phyloP scores from a whole-genome alignment of 2,113 vertebrate genomes.

The Syngnathus scovelli region DNA sequence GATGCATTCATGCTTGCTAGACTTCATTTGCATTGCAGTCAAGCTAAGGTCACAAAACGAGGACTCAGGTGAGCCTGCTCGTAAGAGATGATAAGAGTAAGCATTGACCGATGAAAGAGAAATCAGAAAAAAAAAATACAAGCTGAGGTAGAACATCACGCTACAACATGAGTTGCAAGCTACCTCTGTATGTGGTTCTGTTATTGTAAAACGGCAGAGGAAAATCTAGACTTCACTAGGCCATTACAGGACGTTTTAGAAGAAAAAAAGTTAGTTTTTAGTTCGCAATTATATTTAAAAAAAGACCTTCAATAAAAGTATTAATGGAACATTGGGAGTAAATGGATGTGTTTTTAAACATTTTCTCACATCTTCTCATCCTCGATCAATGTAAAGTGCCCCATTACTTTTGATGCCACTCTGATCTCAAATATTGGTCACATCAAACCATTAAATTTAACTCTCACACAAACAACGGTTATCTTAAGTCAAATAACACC shows the following conservation, averaged over 20 bases:
- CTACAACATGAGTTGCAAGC: background rate
- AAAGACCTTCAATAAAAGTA: no score
- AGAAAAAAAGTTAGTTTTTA: no score
- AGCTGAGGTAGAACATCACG: background rate
- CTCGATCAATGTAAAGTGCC: no score
- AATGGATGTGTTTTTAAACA: background rate
- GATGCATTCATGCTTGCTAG: constrained; percentile 53
- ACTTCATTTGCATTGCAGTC: constrained; percentile 56
- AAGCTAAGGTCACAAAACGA: constrained; percentile 45
- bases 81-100: constrained; percentile 7
- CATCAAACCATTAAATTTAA: no score
- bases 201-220: background rate
- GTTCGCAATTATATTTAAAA: no score
- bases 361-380: no score
- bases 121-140: background rate
- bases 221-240: background rate
- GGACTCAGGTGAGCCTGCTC: constrained; percentile 32
- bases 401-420: no score
- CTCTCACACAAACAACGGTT: no score
- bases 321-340: no score
- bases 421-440: no score
- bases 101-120: background rate
- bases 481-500: no score
- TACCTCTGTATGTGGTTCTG: background rate
- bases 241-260: no score